Evolutionary conservation across 64 coral and sea anemone species (phyloP).

Genomic region (Dendronephthya gigantea): DNA sequence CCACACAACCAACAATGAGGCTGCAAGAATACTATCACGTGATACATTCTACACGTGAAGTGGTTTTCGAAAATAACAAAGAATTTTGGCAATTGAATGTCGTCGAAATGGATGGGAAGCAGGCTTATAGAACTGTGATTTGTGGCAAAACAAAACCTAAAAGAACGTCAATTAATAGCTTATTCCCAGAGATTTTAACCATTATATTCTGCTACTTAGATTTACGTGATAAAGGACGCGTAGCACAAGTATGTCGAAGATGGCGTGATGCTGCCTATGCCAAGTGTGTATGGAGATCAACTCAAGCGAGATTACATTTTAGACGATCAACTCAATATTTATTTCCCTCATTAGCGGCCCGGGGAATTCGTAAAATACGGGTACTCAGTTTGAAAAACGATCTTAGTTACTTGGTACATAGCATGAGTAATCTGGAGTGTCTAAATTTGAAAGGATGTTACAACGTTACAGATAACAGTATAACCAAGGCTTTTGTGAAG

Average conservation of each 20-base stretch:
- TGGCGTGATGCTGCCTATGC: conserved; percentile 89
- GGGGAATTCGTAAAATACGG: conserved; percentile 98
- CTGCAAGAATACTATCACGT: neutral
- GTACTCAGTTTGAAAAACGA: conserved; percentile 90
- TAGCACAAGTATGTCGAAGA: conserved; percentile 79
- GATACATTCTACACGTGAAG: conserved; percentile 12
- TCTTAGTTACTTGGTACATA: conserved; percentile 88
- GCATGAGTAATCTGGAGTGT: conserved; percentile 74
- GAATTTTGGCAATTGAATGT: neutral
- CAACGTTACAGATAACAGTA: conserved; percentile 95
- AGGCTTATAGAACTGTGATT: neutral
- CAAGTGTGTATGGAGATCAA: conserved; percentile 79
- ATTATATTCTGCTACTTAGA: conserved; percentile 98
- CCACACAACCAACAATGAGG: neutral
- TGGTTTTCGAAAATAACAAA: conserved; percentile 21
- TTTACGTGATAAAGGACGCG: conserved; percentile 87
- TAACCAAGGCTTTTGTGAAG: conserved; percentile 89
- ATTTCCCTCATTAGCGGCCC: conserved; percentile 95
- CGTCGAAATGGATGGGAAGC: neutral
- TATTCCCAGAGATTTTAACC: conserved; percentile 97
- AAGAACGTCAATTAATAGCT: conserved; percentile 51
- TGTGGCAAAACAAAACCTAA: neutral
- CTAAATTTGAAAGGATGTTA: conserved; percentile 97
- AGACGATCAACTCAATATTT: conserved; percentile 90
- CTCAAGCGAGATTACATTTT: conserved; percentile 95